phyloP scores from a whole-genome alignment of 1,140 invertebrate species.

The Lineus longissimus region DNA sequence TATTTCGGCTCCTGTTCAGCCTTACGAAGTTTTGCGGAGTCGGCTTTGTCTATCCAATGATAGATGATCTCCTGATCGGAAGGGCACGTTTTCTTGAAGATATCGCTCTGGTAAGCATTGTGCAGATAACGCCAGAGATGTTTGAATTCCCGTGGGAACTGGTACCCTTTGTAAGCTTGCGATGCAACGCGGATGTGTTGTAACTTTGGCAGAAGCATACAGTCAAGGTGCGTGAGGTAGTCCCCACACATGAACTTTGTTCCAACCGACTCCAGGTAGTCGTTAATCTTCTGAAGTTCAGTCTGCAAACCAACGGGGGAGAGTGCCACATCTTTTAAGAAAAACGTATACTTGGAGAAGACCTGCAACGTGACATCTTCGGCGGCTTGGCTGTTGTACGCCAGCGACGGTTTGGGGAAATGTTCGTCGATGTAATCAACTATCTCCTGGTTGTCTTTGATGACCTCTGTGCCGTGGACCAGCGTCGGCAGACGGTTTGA shows the following conservation, averaged over 20 bases:
- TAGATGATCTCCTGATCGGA: constrained; percentile 63
- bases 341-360: constrained; percentile 63
- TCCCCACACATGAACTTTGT: constrained; percentile 55
- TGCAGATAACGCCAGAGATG: constrained; percentile 63
- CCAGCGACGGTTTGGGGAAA: constrained; percentile 54
- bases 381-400: constrained; percentile 53
- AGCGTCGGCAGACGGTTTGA: constrained; percentile 58
- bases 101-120: constrained; percentile 59
- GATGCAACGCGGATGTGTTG: constrained; percentile 61
- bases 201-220: constrained; percentile 60
- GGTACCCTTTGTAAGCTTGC: constrained; percentile 58
- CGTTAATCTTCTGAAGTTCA: constrained; percentile 54
- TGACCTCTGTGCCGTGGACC: constrained; percentile 47
- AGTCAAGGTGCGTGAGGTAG: constrained; percentile 57
- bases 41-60: constrained; percentile 60
- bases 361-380: constrained; percentile 57
- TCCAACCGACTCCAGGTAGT: constrained; percentile 44
- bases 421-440: constrained; percentile 58
- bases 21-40: constrained; percentile 43
- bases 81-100: constrained; percentile 62
- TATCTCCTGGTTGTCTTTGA: constrained; percentile 60
- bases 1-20: constrained; percentile 34
- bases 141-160: constrained; percentile 58
- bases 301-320: constrained; percentile 51
- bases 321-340: constrained; percentile 58